phyloP scores from a whole-genome alignment of 2,888 invertebrate genomes.

The Sceliomorpha sp. region DNA sequence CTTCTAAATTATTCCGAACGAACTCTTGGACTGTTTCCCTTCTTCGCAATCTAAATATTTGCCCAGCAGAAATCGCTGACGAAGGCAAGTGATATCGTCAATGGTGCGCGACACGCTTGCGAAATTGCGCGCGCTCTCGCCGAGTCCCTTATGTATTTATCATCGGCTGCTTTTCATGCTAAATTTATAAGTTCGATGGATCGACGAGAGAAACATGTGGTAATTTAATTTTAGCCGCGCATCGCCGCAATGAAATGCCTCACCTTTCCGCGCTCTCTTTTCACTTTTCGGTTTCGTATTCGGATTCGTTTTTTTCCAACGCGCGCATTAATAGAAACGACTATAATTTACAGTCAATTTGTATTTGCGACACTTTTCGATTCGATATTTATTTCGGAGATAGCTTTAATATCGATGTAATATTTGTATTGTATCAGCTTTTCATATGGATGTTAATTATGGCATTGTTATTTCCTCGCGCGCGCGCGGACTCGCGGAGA shows the following conservation, averaged over 20 bases:
- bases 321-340: too few relatives aligned
- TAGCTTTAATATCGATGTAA: too few relatives aligned
- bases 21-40: constrained; percentile 17
- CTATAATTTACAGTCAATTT: too few relatives aligned
- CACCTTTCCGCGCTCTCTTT: too few relatives aligned
- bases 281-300: too few relatives aligned
- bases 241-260: background rate
- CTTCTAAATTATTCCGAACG: constrained; percentile 47
- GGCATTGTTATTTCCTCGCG: too few relatives aligned
- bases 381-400: too few relatives aligned
- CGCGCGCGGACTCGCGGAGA: too few relatives aligned
- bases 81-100: constrained; percentile 52
- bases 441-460: too few relatives aligned
- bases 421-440: too few relatives aligned
- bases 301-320: too few relatives aligned
- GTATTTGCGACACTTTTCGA: too few relatives aligned
- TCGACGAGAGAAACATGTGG: constrained; percentile 21
- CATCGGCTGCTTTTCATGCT: constrained; percentile 37
- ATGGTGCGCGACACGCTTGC: constrained; percentile 49
- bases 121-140: constrained; percentile 27
- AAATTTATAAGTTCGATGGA: constrained; percentile 40
- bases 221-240: constrained; percentile 48
- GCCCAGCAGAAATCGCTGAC: constrained; percentile 61
- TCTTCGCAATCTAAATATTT: constrained; percentile 70
- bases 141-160: constrained; percentile 44